Evolutionary conservation across 2,888 invertebrate genomes (phyloP).

Genomic region (Pteria penguin): DNA sequence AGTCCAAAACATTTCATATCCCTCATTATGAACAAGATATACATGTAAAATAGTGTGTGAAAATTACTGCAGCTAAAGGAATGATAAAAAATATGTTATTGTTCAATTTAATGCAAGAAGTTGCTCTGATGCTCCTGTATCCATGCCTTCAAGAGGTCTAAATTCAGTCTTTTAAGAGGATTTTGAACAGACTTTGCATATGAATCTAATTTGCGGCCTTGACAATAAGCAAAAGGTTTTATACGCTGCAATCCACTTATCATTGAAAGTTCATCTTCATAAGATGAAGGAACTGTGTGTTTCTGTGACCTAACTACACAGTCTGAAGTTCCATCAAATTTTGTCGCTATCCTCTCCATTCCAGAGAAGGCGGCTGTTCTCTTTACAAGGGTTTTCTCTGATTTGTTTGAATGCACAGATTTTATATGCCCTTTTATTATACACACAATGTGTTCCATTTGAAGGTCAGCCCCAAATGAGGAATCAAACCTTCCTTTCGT

Average conservation of each 20-base stretch:
- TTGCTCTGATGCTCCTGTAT: not conserved
- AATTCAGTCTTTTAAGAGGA: not conserved
- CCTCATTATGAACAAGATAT: too few relatives aligned
- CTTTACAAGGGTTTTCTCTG: not conserved
- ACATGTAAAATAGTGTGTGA: not conserved
- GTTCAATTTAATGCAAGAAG: constrained; percentile 6
- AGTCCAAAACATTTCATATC: too few relatives aligned
- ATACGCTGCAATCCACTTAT: not conserved
- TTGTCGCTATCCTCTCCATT: constrained; percentile 4
- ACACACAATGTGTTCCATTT: constrained; percentile 17
- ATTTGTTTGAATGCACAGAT: constrained; percentile 13
- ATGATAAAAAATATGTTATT: not conserved
- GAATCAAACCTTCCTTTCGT: constrained; percentile 5
- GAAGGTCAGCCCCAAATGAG: not conserved
- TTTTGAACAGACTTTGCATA: not conserved
- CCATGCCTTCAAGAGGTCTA: not conserved
- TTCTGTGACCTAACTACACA: not conserved
- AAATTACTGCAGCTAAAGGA: not conserved
- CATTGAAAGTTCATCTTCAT: not conserved
- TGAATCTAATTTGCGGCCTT: constrained; percentile 14
- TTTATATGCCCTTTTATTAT: constrained; percentile 8
- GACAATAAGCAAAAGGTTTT: not conserved
- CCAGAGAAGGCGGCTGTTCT: constrained; percentile 16
- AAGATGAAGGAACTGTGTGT: constrained; percentile 8
- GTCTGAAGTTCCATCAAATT: constrained; percentile 3